Evolutionary conservation across 1,140 invertebrate genomes (phyloP), one percentile per base, ranked within the genome.

Genomic region (Chlorops oryzae): DNA sequence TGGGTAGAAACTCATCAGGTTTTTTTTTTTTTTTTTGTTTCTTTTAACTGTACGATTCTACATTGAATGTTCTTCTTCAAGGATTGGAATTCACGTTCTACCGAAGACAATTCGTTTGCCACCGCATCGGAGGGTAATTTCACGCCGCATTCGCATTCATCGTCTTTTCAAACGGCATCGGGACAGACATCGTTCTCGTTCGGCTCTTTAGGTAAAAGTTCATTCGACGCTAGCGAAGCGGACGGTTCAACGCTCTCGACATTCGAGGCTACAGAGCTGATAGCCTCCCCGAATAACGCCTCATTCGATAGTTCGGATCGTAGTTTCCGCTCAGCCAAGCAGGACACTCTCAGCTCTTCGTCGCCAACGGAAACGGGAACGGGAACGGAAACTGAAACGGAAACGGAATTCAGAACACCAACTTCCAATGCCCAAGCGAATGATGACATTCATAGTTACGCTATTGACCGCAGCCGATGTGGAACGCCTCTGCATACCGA

Each of bases 61-160:
- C n/a, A n/a, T n/a, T n/a, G n/a, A 21, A 7, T 12, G 28, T 35
- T 47, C 27, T 41, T 35, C 43, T 40, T 5, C 2, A 25, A 73
- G 70, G 73, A 74, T 48, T 72, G 65, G 66, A 71, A 65, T 4
- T 70, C 68, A 4, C 64, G 59, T 38, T 76, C 73, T 4, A 72
- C 70, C 4, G 70, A 72, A 46, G 73, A 77, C 44, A 83, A 84
- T 41, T 83, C 83, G 56, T 85, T 82, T 72, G 59, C 78, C 22
- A 84, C 82, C 5, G 82, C 83, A n/a, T 84, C 83, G 1, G 83
- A 86, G 56, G 81, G 80, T 52, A 83, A 82, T 7, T 76, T 67
- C 6, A 80, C 74, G 44, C 78, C 80, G 21, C 78, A 80, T 20
- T 78, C 80, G 52, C 83, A 81, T 6, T 83, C 81, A 15, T 83